A percentile compares a stretch with the other conserved stretches of the same genome.
These are phyloP conservation scores for Metridium senile DNA, from an alignment of 92 coral and sea anemone species.

Conservation along the genomic window DNA sequence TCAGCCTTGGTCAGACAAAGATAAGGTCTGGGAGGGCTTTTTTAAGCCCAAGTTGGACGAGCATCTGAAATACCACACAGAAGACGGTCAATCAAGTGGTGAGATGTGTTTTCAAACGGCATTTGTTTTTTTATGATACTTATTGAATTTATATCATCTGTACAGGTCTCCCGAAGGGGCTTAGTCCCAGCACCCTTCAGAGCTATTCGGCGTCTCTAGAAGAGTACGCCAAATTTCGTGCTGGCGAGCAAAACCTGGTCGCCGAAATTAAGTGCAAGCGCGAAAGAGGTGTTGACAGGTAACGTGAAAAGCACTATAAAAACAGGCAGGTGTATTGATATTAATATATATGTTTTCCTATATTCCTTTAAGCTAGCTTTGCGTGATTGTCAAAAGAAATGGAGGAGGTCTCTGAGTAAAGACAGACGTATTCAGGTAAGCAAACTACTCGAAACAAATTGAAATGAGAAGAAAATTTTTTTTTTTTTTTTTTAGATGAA, in stretches of 20 bases:
- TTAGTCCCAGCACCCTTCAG: too few relatives aligned
- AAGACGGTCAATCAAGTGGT: too few relatives aligned
- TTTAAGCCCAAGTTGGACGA: neutral
- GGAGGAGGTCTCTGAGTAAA: neutral
- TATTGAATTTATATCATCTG: neutral
- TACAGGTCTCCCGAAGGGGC: neutral
- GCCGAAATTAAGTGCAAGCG: neutral
- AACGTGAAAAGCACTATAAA: too few relatives aligned
- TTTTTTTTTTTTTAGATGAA: neutral
- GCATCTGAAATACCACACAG: too few relatives aligned
- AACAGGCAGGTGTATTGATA: too few relatives aligned
- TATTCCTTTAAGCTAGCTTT: neutral
- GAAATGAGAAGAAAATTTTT: too few relatives aligned
- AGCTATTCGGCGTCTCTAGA: slow-evolving; percentile 14
- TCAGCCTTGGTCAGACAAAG: too few relatives aligned
- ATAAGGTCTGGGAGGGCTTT: too few relatives aligned
- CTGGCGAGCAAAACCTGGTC: too few relatives aligned
- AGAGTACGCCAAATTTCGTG: neutral
- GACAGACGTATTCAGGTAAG: slow-evolving; percentile 8
- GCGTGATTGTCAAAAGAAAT: neutral
- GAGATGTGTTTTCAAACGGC: too few relatives aligned
- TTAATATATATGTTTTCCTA: too few relatives aligned
- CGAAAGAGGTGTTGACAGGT: neutral
- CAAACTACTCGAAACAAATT: neutral
- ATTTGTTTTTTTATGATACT: too few relatives aligned